Conservation (phyloP, 2,888 invertebrate genomes). For the Agonopterix arenella region DNA sequence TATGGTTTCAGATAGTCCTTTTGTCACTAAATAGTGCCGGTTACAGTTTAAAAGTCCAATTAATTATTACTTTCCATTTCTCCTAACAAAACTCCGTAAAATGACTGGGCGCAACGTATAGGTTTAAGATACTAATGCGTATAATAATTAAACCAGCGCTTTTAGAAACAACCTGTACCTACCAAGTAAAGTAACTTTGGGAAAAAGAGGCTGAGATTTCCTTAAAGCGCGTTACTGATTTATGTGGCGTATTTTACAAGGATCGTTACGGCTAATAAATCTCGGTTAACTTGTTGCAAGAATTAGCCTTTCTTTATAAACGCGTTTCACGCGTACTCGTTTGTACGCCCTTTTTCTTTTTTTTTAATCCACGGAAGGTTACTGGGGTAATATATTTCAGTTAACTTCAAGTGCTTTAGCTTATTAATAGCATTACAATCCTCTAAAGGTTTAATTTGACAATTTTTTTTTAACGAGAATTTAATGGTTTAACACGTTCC, state of each 20-base stretch:
- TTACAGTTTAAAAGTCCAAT: too few relatives aligned
- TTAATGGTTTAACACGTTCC: too few relatives aligned
- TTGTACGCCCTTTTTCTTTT: background rate
- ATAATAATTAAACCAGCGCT: too few relatives aligned
- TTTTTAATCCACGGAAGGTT: background rate
- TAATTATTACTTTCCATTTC: too few relatives aligned
- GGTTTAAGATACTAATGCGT: too few relatives aligned
- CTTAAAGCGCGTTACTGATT: slow-evolving; percentile 49
- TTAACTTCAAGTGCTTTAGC: background rate
- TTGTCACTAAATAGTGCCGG: too few relatives aligned
- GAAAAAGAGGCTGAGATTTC: slow-evolving; percentile 17
- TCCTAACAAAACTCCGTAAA: too few relatives aligned
- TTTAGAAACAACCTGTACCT: too few relatives aligned
- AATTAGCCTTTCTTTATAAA: slow-evolving; percentile 38
- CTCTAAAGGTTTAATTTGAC: too few relatives aligned
- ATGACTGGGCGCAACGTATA: too few relatives aligned
- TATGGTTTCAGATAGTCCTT: too few relatives aligned
- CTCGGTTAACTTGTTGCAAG: slow-evolving; percentile 60
- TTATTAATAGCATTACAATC: background rate
- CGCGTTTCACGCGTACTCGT: slow-evolving; percentile 22
- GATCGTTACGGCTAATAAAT: slow-evolving; percentile 62
- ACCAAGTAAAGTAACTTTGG: background rate
- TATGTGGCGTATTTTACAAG: slow-evolving; percentile 53
- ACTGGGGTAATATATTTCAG: background rate
- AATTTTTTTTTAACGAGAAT: too few relatives aligned